Evolutionary conservation across 1,140 invertebrate genomes (phyloP).

Genomic region (Oncopeltus fasciatus): DNA sequence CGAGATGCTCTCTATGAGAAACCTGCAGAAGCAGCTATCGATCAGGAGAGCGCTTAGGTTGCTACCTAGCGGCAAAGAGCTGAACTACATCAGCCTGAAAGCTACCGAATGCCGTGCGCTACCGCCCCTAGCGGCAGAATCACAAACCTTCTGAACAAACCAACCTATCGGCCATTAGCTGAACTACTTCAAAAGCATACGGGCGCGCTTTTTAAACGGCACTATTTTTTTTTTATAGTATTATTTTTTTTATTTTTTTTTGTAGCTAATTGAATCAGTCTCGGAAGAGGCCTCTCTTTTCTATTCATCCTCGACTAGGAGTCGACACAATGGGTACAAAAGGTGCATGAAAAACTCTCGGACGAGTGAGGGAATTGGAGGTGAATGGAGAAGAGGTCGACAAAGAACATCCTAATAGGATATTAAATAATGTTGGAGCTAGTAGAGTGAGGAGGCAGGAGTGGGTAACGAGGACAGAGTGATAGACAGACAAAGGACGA

Average conservation of each 20-base stretch:
- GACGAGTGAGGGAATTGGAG: not conserved
- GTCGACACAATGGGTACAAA: no score
- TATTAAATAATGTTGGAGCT: conserved; percentile 5
- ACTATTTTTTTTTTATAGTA: no score
- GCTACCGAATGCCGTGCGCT: not conserved
- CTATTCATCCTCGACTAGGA: no score
- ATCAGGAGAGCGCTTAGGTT: not conserved
- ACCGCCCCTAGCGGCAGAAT: not conserved
- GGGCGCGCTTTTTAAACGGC: no score
- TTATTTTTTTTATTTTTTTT: no score
- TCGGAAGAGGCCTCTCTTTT: no score
- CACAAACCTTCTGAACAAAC: not conserved
- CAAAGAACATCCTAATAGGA: conserved; percentile 4
- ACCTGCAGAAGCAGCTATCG: not conserved
- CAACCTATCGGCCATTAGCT: no score
- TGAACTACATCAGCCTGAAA: not conserved
- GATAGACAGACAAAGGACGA: not conserved
- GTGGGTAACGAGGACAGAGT: conserved; percentile 1
- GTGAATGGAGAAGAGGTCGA: not conserved
- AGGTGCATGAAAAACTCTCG: not conserved
- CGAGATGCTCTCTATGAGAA: no score
- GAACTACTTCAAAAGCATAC: no score
- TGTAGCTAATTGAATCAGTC: no score
- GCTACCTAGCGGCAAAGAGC: not conserved
- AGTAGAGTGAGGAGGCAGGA: no score